Conservation (phyloP, 2,888 invertebrate species). For the Lochmaea crataegi region DNA sequence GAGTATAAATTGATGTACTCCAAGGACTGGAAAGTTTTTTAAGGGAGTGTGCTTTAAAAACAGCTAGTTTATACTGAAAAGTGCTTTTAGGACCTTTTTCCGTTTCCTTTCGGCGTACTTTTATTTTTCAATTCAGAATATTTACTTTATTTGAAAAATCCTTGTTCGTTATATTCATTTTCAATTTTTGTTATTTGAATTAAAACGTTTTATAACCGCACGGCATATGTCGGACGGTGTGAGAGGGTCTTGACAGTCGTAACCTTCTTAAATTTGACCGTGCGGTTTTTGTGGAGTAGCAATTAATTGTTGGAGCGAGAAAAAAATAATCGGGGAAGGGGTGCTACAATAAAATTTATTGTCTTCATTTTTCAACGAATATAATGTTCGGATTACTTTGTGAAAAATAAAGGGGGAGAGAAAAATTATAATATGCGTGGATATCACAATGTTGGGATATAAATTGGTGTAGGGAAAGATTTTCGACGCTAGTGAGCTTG, state of each 20-base stretch:
- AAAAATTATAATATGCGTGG: slow-evolving; percentile 32
- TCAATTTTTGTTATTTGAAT: no score
- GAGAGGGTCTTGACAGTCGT: not conserved
- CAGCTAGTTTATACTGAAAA: no score
- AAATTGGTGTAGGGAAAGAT: slow-evolving; percentile 29
- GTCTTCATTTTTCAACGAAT: slow-evolving; percentile 34
- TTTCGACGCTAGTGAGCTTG: slow-evolving; percentile 16
- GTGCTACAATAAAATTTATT: slow-evolving; percentile 34
- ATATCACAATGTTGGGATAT: slow-evolving; percentile 31
- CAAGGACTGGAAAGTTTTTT: no score
- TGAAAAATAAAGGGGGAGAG: slow-evolving; percentile 18
- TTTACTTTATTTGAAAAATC: no score
- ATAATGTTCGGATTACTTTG: slow-evolving; percentile 30
- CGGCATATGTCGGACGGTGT: not conserved
- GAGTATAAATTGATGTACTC: no score
- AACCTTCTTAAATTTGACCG: not conserved
- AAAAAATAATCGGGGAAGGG: slow-evolving; percentile 29
- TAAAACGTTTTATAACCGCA: not conserved
- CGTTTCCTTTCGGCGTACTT: no score
- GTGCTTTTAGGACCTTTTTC: no score
- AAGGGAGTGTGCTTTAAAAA: no score
- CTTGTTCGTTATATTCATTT: no score
- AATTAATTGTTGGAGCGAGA: slow-evolving; percentile 24
- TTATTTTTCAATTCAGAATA: no score
- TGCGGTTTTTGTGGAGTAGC: slow-evolving; percentile 11